These are phyloP conservation scores for Danionella dracula DNA, from an alignment of 2,797 vertebrate species.

Conservation along the genomic window DNA sequence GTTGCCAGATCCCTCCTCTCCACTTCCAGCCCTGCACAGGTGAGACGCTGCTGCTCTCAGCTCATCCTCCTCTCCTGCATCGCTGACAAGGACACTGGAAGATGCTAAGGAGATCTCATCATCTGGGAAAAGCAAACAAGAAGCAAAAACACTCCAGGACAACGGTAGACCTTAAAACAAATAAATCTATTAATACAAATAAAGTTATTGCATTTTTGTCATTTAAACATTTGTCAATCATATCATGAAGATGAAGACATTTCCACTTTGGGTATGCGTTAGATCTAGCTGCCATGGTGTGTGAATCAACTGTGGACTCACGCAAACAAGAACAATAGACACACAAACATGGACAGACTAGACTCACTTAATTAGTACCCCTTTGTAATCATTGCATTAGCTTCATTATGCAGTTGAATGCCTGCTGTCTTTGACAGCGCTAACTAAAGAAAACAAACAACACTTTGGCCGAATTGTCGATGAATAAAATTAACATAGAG, in stretches of 20 bases:
- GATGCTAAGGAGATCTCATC: slow-evolving; percentile 60
- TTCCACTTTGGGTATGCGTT: slow-evolving; percentile 12
- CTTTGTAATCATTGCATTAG: slow-evolving; percentile 21
- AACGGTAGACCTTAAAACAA: not conserved
- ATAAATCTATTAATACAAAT: not conserved
- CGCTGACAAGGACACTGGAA: slow-evolving; percentile 35
- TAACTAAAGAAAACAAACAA: too few relatives aligned
- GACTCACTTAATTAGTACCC: slow-evolving; percentile 29
- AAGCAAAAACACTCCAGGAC: not conserved
- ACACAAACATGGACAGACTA: not conserved
- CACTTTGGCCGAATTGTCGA: too few relatives aligned
- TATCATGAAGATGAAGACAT: slow-evolving; percentile 17
- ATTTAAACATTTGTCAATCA: slow-evolving; percentile 25
- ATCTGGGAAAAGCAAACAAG: not conserved
- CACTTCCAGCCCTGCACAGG: slow-evolving; percentile 77
- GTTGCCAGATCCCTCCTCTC: slow-evolving; percentile 29
- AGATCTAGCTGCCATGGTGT: slow-evolving; percentile 9
- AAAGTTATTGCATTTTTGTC: not conserved
- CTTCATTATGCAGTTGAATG: not conserved
- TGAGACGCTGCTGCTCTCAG: slow-evolving; percentile 82
- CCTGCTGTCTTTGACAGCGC: too few relatives aligned
- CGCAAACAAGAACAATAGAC: not conserved
- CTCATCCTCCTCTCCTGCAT: slow-evolving; percentile 78
- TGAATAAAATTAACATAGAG: too few relatives aligned
- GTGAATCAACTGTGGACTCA: slow-evolving; percentile 14